Evolutionary conservation across 2,797 vertebrate species (phyloP).

Genomic region (Liasis olivaceus): DNA sequence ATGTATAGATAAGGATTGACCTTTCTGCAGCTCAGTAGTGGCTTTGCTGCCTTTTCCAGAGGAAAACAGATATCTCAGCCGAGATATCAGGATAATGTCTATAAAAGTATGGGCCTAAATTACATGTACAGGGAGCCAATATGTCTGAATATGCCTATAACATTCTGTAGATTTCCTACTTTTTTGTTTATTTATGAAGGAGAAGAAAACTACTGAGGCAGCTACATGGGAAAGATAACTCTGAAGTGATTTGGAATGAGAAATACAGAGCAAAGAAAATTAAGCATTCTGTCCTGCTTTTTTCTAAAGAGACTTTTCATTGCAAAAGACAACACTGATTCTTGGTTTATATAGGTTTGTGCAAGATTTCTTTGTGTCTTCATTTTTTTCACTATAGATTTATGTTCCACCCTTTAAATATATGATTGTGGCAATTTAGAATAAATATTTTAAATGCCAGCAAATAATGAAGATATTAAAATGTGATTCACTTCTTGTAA

Average conservation of each 20-base stretch:
- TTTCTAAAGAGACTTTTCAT: background rate
- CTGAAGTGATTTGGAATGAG: background rate
- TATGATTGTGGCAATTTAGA: background rate
- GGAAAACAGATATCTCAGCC: background rate
- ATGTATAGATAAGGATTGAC: background rate
- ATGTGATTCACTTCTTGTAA: background rate
- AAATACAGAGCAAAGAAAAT: background rate
- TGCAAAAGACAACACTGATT: background rate
- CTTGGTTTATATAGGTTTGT: background rate
- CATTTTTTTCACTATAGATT: background rate
- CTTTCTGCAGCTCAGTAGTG: background rate
- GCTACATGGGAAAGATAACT: background rate
- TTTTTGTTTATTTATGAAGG: background rate
- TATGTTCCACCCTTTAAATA: background rate
- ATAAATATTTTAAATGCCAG: background rate
- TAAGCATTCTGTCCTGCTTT: background rate
- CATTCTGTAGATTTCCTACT: background rate
- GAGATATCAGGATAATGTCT: background rate
- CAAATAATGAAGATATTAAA: background rate
- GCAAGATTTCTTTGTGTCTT: background rate
- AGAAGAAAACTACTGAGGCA: background rate
- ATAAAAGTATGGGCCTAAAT: background rate
- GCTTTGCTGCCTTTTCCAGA: background rate
- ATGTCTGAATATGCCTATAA: background rate
- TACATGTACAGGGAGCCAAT: background rate